These are phyloP conservation scores for Accipiter virgatus DNA, from an alignment of 2,113 vertebrate genomes.

Conservation along the genomic window DNA sequence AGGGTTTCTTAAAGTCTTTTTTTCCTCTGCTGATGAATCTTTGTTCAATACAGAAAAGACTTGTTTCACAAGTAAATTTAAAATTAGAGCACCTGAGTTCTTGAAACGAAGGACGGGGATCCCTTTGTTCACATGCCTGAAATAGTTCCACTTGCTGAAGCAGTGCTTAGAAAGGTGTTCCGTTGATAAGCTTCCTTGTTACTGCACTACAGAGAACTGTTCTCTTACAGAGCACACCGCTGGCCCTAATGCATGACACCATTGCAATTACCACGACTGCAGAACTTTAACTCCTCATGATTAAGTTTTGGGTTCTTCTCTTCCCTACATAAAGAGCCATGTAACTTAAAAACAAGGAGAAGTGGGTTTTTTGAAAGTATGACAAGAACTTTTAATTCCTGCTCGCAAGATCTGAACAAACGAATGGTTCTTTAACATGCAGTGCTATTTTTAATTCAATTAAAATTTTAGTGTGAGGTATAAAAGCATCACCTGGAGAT, in stretches of 20 bases:
- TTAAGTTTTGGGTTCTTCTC: not conserved
- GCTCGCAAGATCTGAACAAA: not conserved
- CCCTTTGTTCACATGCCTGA: not conserved
- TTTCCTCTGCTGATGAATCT: not conserved
- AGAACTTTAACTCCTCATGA: not conserved
- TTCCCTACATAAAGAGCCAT: not conserved
- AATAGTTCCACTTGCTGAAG: not conserved
- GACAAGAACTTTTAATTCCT: not conserved
- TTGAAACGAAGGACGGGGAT: not conserved
- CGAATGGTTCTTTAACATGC: not conserved
- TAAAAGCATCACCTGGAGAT: not conserved
- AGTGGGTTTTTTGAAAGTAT: not conserved
- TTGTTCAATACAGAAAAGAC: not conserved
- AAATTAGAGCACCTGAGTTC: not conserved
- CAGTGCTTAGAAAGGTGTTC: not conserved
- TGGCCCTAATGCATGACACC: not conserved
- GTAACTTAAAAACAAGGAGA: not conserved
- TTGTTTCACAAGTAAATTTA: not conserved
- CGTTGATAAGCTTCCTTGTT: not conserved
- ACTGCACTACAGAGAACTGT: not conserved
- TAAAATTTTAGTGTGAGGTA: not conserved
- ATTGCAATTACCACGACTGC: accelerated
- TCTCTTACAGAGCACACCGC: not conserved
- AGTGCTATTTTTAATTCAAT: not conserved
- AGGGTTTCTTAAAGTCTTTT: not conserved